Evolutionary conservation across 2,888 invertebrate species (phyloP).

Genomic region (Hirtodrosophila cameraria): DNA sequence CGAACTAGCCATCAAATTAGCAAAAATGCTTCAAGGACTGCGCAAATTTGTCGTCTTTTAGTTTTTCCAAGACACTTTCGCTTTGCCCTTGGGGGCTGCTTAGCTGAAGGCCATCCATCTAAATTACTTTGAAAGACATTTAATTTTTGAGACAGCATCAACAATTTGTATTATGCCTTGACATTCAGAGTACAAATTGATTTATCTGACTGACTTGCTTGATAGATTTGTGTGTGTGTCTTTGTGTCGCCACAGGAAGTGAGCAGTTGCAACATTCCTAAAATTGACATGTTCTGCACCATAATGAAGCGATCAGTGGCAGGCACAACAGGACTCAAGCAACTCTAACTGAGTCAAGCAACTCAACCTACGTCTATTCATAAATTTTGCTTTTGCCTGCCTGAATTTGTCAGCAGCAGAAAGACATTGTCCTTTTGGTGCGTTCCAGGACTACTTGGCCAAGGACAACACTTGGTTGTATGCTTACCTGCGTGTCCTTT

Average conservation of each 20-base stretch:
- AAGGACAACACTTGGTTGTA: conserved; percentile 45
- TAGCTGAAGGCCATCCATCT: conserved; percentile 63
- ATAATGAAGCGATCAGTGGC: conserved; percentile 79
- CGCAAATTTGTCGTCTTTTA: conserved; percentile 33
- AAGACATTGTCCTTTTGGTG: conserved; percentile 17
- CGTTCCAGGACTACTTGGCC: conserved; percentile 13
- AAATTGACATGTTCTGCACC: conserved; percentile 72
- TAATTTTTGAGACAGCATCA: conserved; percentile 37
- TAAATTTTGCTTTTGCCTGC: conserved; percentile 31
- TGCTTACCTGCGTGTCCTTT: too few relatives aligned
- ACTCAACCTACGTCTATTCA: conserved; percentile 38
- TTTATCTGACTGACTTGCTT: conserved; percentile 54
- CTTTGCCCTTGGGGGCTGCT: conserved; percentile 25
- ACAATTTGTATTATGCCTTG: conserved; percentile 30
- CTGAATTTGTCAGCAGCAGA: conserved; percentile 68
- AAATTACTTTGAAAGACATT: conserved; percentile 53
- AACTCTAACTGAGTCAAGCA: conserved; percentile 37
- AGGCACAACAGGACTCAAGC: conserved; percentile 44
- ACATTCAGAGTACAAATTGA: conserved; percentile 66
- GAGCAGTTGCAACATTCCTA: conserved; percentile 31
- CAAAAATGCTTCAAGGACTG: conserved; percentile 34
- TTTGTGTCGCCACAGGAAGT: conserved; percentile 55
- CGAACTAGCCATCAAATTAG: conserved; percentile 65
- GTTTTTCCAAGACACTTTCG: conserved; percentile 54
- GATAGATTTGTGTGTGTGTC: conserved; percentile 37